Evolutionary conservation across 1,140 invertebrate genomes (phyloP).

Genomic region (Cotesia chilonis): DNA sequence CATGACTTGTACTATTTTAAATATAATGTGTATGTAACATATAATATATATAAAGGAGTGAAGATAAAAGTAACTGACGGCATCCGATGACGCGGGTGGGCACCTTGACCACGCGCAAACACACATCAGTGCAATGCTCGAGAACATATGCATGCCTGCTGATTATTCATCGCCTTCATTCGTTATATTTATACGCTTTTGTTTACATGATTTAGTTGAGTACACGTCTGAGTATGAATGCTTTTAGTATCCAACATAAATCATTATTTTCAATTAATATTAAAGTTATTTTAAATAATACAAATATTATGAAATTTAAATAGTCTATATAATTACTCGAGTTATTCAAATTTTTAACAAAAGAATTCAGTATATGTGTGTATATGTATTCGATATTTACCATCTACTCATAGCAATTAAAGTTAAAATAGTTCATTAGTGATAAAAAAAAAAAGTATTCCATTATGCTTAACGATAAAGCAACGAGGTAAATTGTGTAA

Average conservation of each 20-base stretch:
- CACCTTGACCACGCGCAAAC: constrained; percentile 52
- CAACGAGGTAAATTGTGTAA: no score
- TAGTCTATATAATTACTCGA: no score
- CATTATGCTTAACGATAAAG: no score
- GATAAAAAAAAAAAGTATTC: no score
- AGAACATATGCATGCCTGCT: constrained; percentile 28
- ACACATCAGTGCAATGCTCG: constrained; percentile 46
- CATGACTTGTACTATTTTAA: not conserved
- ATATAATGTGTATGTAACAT: not conserved
- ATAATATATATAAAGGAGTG: not conserved
- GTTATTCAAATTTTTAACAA: no score
- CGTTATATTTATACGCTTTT: constrained; percentile 32
- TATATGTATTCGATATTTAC: no score
- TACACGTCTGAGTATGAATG: not conserved
- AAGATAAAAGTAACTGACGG: constrained; percentile 15
- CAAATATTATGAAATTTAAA: no score
- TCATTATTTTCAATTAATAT: no score
- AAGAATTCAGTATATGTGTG: no score
- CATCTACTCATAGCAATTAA: no score
- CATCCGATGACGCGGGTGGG: constrained; percentile 32
- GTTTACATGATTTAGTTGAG: constrained; percentile 29
- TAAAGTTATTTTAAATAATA: no score
- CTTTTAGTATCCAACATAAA: not conserved
- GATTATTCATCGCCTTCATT: constrained; percentile 25
- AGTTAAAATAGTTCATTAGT: no score